phyloP scores from a whole-genome alignment of 2,888 invertebrate species.

The Sinopyrophorus schimmeli region DNA sequence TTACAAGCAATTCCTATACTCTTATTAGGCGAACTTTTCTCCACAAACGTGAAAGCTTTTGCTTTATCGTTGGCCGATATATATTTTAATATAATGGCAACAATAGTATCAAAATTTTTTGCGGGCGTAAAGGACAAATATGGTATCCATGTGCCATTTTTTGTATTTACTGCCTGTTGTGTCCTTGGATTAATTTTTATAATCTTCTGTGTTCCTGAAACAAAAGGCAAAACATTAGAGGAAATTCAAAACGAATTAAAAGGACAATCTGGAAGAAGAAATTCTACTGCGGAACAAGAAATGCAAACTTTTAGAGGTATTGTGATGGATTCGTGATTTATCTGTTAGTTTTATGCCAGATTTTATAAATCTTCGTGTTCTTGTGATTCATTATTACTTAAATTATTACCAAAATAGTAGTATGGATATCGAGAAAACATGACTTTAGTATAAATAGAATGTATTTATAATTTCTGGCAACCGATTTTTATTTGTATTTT shows the following conservation, averaged over 20 bases:
- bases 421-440: too few relatives aligned
- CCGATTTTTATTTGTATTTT: too few relatives aligned
- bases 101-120: conserved; percentile 55
- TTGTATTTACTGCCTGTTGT: conserved; percentile 66
- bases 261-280: conserved; percentile 13
- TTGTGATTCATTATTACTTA: too few relatives aligned
- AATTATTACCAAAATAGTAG: too few relatives aligned
- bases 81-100: conserved; percentile 55
- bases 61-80: conserved; percentile 59
- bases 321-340: conserved; percentile 1
- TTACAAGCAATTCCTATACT: conserved; percentile 58
- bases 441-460: too few relatives aligned
- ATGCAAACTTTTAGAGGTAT: conserved; percentile 10
- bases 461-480: too few relatives aligned
- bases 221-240: conserved; percentile 71
- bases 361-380: too few relatives aligned
- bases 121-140: conserved; percentile 59
- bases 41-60: conserved; percentile 58
- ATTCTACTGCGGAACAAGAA: background rate
- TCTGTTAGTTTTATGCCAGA: too few relatives aligned
- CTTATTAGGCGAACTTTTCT: conserved; percentile 58
- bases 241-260: conserved; percentile 68
- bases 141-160: conserved; percentile 68
- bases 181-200: conserved; percentile 65
- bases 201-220: conserved; percentile 66